Percentiles rank a stretch among this genome's conserved stretches.
phyloP scores from a whole-genome alignment of 2,113 vertebrate species.

The Rhodinocichla rosea region DNA sequence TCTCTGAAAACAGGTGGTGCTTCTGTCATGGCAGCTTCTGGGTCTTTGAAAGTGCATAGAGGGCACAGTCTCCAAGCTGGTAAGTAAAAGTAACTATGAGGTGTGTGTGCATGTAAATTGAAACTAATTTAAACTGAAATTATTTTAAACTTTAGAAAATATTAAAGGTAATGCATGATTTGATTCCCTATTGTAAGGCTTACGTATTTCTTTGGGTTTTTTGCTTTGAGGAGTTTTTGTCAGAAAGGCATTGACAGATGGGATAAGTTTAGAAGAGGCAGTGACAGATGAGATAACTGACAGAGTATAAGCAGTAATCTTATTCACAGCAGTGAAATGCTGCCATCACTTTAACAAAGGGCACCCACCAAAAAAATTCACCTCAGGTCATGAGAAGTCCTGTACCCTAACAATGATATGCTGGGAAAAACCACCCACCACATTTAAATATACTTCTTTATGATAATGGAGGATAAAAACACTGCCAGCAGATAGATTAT shows the following conservation, averaged over 20 bases:
- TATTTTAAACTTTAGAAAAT: not conserved
- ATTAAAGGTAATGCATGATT: not conserved
- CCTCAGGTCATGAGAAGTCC: not conserved
- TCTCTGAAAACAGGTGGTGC: slow-evolving; percentile 49
- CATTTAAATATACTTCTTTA: not conserved
- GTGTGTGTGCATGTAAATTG: not conserved
- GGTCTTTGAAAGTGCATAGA: slow-evolving; percentile 47
- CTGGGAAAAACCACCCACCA: not conserved
- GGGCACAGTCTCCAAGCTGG: slow-evolving; percentile 50
- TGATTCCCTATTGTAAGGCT: not conserved
- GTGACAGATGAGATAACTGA: slow-evolving; percentile 55
- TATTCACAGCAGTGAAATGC: not conserved
- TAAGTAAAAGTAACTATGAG: not conserved
- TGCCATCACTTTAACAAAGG: slow-evolving; percentile 37
- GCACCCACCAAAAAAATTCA: not conserved
- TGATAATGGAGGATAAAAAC: not conserved
- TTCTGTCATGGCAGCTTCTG: slow-evolving; percentile 55
- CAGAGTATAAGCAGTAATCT: slow-evolving; percentile 29
- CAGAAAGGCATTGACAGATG: slow-evolving; percentile 54
- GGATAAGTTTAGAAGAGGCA: slow-evolving; percentile 52
- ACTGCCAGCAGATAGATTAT: not conserved
- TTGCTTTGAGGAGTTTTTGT: slow-evolving; percentile 4
- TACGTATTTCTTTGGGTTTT: not conserved
- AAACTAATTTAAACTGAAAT: not conserved
- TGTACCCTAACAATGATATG: not conserved